Conservation (phyloP, 2,888 invertebrate genomes). For the Toxonevra muliebris region DNA sequence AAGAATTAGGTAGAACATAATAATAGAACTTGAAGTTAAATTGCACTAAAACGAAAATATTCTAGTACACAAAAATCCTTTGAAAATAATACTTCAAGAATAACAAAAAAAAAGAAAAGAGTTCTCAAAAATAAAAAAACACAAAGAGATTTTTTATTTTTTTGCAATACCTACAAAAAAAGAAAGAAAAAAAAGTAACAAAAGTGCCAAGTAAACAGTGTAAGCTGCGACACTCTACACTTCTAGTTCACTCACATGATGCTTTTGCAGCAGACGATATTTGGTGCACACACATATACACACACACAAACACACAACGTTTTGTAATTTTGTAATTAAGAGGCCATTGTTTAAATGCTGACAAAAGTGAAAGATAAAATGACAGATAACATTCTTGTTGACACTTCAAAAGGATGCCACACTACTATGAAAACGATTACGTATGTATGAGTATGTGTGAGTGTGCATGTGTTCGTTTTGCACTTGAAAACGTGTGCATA, state of each 20-base stretch:
- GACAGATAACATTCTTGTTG: conserved; percentile 60
- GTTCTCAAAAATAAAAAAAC: background rate
- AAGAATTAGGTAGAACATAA: too few species aligned
- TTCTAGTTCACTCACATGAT: too few species aligned
- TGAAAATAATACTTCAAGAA: too few species aligned
- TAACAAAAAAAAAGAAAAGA: background rate
- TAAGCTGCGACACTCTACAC: background rate
- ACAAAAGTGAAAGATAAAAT: conserved; percentile 62
- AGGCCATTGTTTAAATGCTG: conserved; percentile 63
- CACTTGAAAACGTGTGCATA: conserved; percentile 22
- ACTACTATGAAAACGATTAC: background rate
- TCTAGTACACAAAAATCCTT: too few species aligned
- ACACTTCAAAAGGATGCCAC: conserved; percentile 55
- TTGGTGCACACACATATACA: background rate
- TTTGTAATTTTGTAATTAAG: conserved; percentile 55
- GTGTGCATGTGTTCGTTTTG: conserved; percentile 14
- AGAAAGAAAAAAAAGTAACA: conserved; percentile 13
- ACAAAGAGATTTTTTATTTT: too few species aligned
- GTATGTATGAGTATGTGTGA: conserved; percentile 5
- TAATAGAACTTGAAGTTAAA: too few species aligned
- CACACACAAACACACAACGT: conserved; percentile 31
- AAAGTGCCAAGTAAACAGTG: conserved; percentile 28
- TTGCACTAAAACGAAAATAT: too few species aligned
- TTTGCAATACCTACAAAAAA: background rate
- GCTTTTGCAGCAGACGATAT: too few species aligned